Evolutionary conservation across 1,140 invertebrate species (phyloP), one percentile per base, ranked within the genome.

Genomic region (Tachypleus tridentatus): DNA sequence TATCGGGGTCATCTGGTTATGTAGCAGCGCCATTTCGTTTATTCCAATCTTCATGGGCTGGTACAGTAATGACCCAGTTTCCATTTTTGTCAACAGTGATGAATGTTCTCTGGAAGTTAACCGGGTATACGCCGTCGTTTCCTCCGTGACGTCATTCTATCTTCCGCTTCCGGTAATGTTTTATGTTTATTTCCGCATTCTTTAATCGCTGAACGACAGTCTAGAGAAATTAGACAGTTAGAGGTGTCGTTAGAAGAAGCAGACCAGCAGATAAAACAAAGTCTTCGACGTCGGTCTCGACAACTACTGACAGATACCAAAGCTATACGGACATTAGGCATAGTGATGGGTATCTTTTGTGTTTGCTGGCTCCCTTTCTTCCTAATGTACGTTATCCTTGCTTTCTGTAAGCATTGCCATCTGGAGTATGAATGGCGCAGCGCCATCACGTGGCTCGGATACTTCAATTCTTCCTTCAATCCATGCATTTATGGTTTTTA

Each of bases 301-400:
- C 70, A 72, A 49, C 57, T 74, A 5, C 57, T 72, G 1, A 72
- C 72, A 7, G 73, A 74, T 53, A 74, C 73, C 8, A 97, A 97
- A 76, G 94, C 94, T 3, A 94, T 92, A 60, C 93, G 93, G 29
- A 98, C 95, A 0, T 81, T 98, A 63, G 94, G 94, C 10, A 97
- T 99, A 63, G 80, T 82, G 4, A 97, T 99, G 61, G 94, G 90
- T 65, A 92, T 94, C 2, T 98, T 98, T 73, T 90, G 88, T 10
- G 80, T 97, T 63, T 98, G 95, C 75, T 99, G 95, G 96, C 78
- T 98, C 51, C 96, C 96, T 3, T 99, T 97, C 76, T 97, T 98
- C 77, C 88, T 97, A 5, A 80, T 95, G 51, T 92, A 93, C 3
- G 77, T 96, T 7, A 83, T 96, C 51, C 69, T 82, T 85, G 72